Conservation (phyloP, 2,888 invertebrate species). For the Tiliacea aurago region DNA sequence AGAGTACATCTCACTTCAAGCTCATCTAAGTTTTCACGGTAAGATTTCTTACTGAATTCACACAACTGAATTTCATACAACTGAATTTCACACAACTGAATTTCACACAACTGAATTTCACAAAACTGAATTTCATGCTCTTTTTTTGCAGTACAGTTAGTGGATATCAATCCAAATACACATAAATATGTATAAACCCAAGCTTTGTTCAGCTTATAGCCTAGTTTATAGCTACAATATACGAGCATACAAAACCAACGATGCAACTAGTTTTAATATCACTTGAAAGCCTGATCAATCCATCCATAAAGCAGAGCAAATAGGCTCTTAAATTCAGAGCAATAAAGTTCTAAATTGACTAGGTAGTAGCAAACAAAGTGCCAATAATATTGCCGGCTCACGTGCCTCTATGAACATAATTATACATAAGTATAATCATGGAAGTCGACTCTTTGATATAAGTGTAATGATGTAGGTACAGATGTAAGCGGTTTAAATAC, state of each 20-base stretch:
- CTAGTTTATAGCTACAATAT: conserved; percentile 22
- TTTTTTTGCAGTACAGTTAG: background rate
- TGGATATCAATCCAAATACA: conserved; percentile 19
- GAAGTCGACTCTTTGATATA: conserved; percentile 28
- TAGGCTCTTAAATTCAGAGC: background rate
- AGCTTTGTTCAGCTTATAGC: conserved; percentile 25
- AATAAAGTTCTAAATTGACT: conserved; percentile 30
- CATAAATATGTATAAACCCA: conserved; percentile 15
- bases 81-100: background rate
- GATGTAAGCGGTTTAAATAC: conserved; percentile 35
- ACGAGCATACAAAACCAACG: conserved; percentile 48
- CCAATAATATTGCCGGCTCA: conserved; percentile 50
- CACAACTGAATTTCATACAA: background rate
- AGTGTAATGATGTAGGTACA: conserved; percentile 45
- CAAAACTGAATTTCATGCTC: background rate
- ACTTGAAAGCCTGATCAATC: conserved; percentile 38
- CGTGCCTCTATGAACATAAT: conserved; percentile 45
- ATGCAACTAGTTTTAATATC: conserved; percentile 60
- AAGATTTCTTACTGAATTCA: no score
- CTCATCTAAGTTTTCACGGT: background rate
- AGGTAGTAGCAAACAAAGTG: conserved; percentile 25
- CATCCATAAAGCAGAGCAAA: conserved; percentile 11
- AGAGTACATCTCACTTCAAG: no score
- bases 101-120: background rate
- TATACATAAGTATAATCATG: conserved; percentile 40